Evolutionary conservation across 2,888 invertebrate genomes (phyloP), one percentile per base, ranked within the genome.

Genomic region (Apeira syringaria): DNA sequence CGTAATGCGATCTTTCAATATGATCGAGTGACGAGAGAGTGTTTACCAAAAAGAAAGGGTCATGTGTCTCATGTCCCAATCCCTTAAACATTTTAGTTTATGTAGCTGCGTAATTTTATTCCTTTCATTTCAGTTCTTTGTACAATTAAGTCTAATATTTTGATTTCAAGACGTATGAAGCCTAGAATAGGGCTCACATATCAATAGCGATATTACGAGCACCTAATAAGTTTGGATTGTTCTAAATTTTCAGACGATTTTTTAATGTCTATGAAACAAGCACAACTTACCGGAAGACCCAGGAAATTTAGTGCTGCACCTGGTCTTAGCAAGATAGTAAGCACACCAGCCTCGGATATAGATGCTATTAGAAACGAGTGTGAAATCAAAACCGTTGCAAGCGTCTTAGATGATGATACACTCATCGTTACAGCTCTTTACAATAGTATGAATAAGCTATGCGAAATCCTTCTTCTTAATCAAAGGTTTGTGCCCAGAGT

Each of bases 401-500:
- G 0, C 15, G 6, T 13, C 4, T 2, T 17, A 9, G 27, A 52
- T 1, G 45, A 40, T 1, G 20, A 54, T 1, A 27, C 47, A 1
- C 39, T 76, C 9, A 28, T 47, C 17, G 29, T 77, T 7, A 63
- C 44, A 0, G 55, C 67, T 5, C 10, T 68, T 0, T 74, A 78
- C 44, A 66, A 80, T 13, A 44, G 28, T n/a, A 51, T 34, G 1
- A 56, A 70, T 25, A 62, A 60, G 25, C 48, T 81, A 9, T 55
- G 51, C 5, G 80, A 76, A 57, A 60, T 82, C 37, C 2, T 37
- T 0, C 42, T 81, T 2, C 26, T 48, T 1, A 65, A 64, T 32
- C 39, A 56, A 15, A 47, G 25, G 12, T 10, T 41, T 0, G 34
- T 69, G 1, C 74, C 71, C 2, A 49, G 67, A 40, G 22, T 61